Conservation (phyloP, 64 coral and sea anemone species). For the Stylophora pistillata region DNA sequence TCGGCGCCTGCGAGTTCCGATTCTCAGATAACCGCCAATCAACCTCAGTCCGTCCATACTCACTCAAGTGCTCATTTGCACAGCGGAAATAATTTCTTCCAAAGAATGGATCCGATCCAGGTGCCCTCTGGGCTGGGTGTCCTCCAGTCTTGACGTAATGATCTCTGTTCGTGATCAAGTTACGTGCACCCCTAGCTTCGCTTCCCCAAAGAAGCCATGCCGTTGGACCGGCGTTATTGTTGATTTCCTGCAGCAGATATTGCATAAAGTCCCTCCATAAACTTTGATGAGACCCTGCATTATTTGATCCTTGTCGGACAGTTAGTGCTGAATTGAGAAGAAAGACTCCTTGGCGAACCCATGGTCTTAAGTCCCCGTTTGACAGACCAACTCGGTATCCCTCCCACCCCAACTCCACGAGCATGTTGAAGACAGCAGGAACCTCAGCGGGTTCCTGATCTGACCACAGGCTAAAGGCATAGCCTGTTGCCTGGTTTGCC, state of each 20-base stretch:
- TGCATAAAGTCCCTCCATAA: constrained; percentile 27
- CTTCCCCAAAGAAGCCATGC: constrained; percentile 49
- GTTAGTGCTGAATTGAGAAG: constrained; percentile 34
- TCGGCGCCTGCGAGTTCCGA: neutral
- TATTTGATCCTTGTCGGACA: neutral
- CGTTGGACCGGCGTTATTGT: neutral
- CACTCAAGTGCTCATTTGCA: constrained; percentile 27
- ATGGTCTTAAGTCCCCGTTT: constrained; percentile 1
- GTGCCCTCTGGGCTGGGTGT: neutral
- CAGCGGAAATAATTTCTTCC: constrained; percentile 53
- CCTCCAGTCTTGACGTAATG: constrained; percentile 48
- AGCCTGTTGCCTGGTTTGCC: constrained; percentile 25
- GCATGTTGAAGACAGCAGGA: constrained; percentile 34
- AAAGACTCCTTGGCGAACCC: constrained; percentile 6
- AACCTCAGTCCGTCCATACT: neutral
- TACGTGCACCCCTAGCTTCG: neutral
- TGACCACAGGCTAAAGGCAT: constrained; percentile 2
- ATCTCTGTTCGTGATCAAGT: neutral
- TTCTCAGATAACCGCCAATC: neutral
- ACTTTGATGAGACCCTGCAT: constrained; percentile 2
- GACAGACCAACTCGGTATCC: neutral
- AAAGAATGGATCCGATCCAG: constrained; percentile 2
- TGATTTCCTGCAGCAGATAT: constrained; percentile 30
- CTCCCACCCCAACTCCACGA: constrained; percentile 21
- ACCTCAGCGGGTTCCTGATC: neutral